Evolutionary conservation across 2,113 vertebrate genomes (phyloP).

Genomic region (Lepidothrix coronata): DNA sequence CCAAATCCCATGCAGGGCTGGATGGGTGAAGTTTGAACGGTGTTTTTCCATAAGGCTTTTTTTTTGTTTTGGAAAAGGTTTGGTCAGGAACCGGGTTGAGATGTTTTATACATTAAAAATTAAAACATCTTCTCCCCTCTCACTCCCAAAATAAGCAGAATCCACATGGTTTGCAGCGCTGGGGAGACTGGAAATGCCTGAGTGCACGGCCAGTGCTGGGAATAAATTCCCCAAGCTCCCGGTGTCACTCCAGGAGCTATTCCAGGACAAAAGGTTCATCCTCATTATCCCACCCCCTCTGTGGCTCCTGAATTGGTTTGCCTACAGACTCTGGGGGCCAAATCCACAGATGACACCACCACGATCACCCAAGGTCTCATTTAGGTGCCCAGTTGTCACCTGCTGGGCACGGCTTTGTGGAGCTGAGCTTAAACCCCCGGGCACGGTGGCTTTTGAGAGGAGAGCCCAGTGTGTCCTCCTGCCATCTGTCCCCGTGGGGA

Average conservation of each 20-base stretch:
- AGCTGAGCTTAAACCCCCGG: not conserved
- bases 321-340: accelerated
- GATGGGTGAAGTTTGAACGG: accelerated
- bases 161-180: not conserved
- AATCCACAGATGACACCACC: not conserved
- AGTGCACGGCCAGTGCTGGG: accelerated
- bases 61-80: not conserved
- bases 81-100: not conserved
- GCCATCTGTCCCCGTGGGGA: not conserved
- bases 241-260: not conserved
- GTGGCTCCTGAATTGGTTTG: not conserved
- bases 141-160: not conserved
- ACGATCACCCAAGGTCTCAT: accelerated
- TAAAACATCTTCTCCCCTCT: accelerated
- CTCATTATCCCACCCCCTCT: not conserved
- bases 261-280: not conserved
- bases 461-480: not conserved
- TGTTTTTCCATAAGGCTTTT: not conserved
- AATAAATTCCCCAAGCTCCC: not conserved
- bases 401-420: not conserved
- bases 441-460: accelerated
- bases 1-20: accelerated
- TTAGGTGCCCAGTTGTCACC: accelerated
- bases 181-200: not conserved
- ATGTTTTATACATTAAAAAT: not conserved